Conservation (phyloP, 1,140 invertebrate genomes). For the Conus ventricosus region DNA sequence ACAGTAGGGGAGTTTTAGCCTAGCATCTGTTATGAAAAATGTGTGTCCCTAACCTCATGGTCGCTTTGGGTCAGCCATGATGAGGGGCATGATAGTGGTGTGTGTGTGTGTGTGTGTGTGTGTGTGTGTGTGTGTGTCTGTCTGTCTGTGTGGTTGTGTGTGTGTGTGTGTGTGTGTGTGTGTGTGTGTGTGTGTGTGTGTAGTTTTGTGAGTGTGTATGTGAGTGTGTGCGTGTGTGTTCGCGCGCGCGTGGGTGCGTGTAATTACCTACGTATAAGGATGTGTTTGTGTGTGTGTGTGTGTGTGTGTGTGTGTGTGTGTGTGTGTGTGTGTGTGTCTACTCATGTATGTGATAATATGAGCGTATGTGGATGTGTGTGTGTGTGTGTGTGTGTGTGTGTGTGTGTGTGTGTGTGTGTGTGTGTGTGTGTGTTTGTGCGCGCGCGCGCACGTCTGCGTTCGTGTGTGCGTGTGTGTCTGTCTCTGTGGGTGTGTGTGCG, state of each 20-base stretch:
- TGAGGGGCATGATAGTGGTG: too few relatives aligned
- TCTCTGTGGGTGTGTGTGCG: too few relatives aligned
- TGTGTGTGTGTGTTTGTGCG: neutral
- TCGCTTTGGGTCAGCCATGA: too few relatives aligned
- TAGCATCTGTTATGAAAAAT: too few relatives aligned
- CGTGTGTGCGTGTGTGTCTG: neutral
- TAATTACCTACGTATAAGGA: too few relatives aligned
- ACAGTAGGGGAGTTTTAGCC: too few relatives aligned
- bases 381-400: constrained; percentile 10
- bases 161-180: neutral
- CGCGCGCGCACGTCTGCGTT: neutral
- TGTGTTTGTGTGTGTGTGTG: neutral
- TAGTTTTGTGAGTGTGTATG: neutral
- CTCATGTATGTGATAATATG: neutral
- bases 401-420: constrained; percentile 12
- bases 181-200: neutral
- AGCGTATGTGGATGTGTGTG: neutral
- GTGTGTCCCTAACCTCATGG: neutral
- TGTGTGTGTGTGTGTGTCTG: too few relatives aligned
- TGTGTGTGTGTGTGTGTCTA: neutral
- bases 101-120: too few relatives aligned
- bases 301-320: neutral
- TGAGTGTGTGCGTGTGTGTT: neutral
- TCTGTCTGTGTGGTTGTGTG: neutral
- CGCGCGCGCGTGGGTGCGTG: too few relatives aligned